Conservation (phyloP, 2,888 invertebrate species). For the Agriopis marginaria region DNA sequence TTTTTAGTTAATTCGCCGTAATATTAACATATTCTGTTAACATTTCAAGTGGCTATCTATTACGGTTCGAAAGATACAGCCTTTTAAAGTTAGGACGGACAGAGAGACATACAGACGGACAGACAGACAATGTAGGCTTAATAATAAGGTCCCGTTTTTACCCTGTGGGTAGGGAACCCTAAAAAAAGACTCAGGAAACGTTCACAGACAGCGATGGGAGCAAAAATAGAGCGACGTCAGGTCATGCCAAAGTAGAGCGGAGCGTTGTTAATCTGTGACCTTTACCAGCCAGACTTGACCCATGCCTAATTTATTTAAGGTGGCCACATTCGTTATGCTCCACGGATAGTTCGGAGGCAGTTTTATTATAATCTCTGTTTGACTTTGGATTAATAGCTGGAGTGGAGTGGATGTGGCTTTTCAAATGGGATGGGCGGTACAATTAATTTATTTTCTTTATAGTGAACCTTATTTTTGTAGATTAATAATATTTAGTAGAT, state of each 20-base stretch:
- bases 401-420: slow-evolving; percentile 1
- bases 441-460: too few species aligned
- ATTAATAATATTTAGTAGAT: neutral
- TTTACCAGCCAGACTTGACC: slow-evolving; percentile 71
- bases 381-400: slow-evolving; percentile 29
- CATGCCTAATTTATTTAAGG: slow-evolving; percentile 76
- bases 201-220: slow-evolving; percentile 59
- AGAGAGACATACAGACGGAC: neutral
- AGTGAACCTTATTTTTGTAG: neutral
- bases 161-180: neutral
- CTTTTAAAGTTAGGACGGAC: too few species aligned
- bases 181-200: slow-evolving; percentile 44
- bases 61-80: too few species aligned
- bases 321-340: slow-evolving; percentile 62
- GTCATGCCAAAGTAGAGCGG: slow-evolving; percentile 76
- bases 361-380: slow-evolving; percentile 47
- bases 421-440: neutral
- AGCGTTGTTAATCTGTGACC: slow-evolving; percentile 79
- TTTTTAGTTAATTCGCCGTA: too few species aligned
- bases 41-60: too few species aligned
- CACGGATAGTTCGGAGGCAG: slow-evolving; percentile 40
- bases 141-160: too few species aligned
- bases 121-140: neutral
- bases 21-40: too few species aligned
- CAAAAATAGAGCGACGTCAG: slow-evolving; percentile 70